Percentiles rank a stretch among this genome's conserved stretches.
Conservation (phyloP, 2,113 vertebrate genomes). For the Lota lota region DNA sequence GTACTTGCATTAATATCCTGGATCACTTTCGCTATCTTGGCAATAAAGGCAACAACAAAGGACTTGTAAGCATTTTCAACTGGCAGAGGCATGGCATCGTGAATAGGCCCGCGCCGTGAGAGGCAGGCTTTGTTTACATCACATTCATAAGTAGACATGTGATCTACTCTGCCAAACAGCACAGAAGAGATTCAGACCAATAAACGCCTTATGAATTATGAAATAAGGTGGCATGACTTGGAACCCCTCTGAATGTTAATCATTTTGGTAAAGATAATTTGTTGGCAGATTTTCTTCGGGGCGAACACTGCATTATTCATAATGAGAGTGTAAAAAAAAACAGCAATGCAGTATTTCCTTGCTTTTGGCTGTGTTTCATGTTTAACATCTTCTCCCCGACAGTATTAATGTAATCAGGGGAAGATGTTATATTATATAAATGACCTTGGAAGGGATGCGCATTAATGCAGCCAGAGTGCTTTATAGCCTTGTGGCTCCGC, state of each 20-base stretch:
- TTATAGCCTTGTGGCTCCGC: no score
- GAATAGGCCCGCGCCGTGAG: constrained; percentile 34
- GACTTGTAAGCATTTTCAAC: constrained; percentile 32
- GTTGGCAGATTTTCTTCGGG: constrained; percentile 9
- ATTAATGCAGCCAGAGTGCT: neutral
- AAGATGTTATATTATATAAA: constrained; percentile 13
- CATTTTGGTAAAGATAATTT: constrained; percentile 46
- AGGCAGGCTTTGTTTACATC: constrained; percentile 12
- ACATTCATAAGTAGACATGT: constrained; percentile 43
- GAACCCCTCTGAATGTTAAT: constrained; percentile 27
- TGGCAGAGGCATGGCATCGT: constrained; percentile 30
- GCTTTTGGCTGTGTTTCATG: constrained; percentile 35
- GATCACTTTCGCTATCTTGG: constrained; percentile 20
- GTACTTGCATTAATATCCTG: constrained; percentile 23
- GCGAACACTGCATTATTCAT: constrained; percentile 54
- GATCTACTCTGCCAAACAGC: constrained; percentile 19
- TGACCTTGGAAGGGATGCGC: no score
- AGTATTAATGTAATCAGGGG: constrained; percentile 51
- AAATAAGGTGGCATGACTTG: constrained; percentile 39
- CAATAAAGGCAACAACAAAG: constrained; percentile 9
- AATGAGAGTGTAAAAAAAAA: neutral
- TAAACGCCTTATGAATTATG: constrained; percentile 47
- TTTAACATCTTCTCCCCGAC: constrained; percentile 28
- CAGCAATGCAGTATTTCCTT: neutral
- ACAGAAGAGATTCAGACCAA: constrained; percentile 36